Base-by-base conservation (phyloP, 1,140 invertebrate genomes). In the Catajapyx aquilonaris region DNA sequence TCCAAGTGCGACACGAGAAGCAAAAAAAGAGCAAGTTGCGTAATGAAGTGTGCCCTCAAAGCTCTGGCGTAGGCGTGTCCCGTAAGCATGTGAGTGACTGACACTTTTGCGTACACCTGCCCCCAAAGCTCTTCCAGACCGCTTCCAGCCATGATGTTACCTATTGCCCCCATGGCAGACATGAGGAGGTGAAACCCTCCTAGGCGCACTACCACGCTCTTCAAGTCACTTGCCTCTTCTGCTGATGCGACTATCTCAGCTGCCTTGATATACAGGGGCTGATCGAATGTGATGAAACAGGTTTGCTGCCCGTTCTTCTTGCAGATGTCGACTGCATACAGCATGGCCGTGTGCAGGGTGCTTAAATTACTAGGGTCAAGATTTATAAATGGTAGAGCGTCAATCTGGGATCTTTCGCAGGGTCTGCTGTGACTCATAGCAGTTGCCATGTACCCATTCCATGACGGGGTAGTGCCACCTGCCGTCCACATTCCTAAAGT, bases 31-130 rank as follows among this genome's bases (percentile, higher is more conserved):
- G n/a, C n/a, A n/a, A n/a, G n/a, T n/a, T n/a, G n/a, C n/a, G 37
- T 25, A 20, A 50, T 39, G 4, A 48, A 35, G 42, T 52, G 49
- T 16, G 37, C 52, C 18, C 48, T 20, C 10, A 51, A 13, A 2
- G 46, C 48, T 42, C 49, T 39, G 21, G 37, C 33, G 7, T 46
- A 37, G 19, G 49, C 36, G 28, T 51, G 45, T 17, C 45, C 42
- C 10, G 28, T 41, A 17, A 51, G 13, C 46, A 51, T 50, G 31
- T 51, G 41, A 13, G 7, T 30, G 13, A 49, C 45, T 16, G 46
- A 16, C 19, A 42, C 44, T 15, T 39, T 10, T 5, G 11, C 37
- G 17, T 34, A 38, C 5, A 38, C 23, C 11, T 10, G 11, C 7
- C 20, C 7, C 15, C 9, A 38, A n/a, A 44, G n/a, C 5, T 48